Conservation (phyloP, 2,888 invertebrate species). For the Metacarcinus magister region DNA sequence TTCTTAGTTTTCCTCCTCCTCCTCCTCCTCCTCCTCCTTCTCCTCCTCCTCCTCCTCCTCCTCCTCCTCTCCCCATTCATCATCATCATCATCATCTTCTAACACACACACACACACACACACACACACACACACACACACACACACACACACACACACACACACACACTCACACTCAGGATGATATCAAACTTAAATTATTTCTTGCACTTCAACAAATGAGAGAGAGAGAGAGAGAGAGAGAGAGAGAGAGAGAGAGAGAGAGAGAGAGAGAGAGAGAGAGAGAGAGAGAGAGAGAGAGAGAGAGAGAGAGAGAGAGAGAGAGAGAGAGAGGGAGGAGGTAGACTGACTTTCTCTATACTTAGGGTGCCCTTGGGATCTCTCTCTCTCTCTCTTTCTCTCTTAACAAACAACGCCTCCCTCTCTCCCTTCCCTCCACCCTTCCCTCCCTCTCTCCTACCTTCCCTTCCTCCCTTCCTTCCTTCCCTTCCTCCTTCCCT, state of each 20-base stretch:
- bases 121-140: conserved; percentile 2
- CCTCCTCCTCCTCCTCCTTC: too few relatives aligned
- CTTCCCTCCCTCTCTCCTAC: background rate
- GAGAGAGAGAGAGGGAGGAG: too few relatives aligned
- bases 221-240: background rate
- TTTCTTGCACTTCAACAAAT: background rate
- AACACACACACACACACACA: conserved; percentile 1
- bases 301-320: too few relatives aligned
- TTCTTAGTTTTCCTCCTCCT: too few relatives aligned
- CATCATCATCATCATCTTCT: too few relatives aligned
- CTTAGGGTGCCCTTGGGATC: conserved; percentile 6
- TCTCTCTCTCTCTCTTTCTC: background rate
- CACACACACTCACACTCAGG: background rate
- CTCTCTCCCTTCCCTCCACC: background rate
- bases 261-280: too few relatives aligned
- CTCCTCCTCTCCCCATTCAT: too few relatives aligned
- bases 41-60: too few relatives aligned
- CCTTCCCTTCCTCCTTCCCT: background rate
- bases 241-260: too few relatives aligned
- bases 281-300: too few relatives aligned
- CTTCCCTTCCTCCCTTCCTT: background rate
- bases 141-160: background rate
- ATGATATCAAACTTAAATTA: background rate
- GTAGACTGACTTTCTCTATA: background rate
- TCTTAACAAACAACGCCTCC: background rate